These are phyloP conservation scores for Plemyria rubiginata DNA, from an alignment of 2,888 invertebrate genomes.

Conservation along the genomic window DNA sequence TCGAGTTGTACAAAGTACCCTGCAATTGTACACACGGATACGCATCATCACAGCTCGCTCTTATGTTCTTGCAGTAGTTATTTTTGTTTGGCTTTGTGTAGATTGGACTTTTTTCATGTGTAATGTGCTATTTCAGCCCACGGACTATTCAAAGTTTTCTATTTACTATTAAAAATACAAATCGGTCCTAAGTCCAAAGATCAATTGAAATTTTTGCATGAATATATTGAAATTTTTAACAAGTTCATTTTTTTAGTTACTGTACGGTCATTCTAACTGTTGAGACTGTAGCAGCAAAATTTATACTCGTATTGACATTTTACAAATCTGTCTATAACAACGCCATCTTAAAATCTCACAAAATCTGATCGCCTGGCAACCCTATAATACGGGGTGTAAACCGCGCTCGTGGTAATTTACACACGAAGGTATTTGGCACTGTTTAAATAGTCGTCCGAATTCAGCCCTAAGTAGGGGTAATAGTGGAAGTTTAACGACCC, in stretches of 20 bases:
- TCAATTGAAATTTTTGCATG: neutral
- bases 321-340: neutral
- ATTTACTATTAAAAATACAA: too few relatives aligned
- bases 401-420: conserved; percentile 72
- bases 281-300: too few relatives aligned
- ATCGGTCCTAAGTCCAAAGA: neutral
- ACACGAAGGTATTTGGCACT: conserved; percentile 63
- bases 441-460: conserved; percentile 52
- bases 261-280: too few relatives aligned
- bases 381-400: conserved; percentile 55
- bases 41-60: too few relatives aligned
- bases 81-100: too few relatives aligned
- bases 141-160: too few relatives aligned
- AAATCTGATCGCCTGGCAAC: conserved; percentile 29
- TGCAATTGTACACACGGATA: too few relatives aligned
- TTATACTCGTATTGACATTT: too few relatives aligned
- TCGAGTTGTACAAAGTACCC: too few relatives aligned
- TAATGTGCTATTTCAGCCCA: too few relatives aligned
- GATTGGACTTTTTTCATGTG: too few relatives aligned
- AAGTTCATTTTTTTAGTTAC: neutral
- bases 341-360: neutral
- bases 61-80: too few relatives aligned
- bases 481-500: conserved; percentile 58
- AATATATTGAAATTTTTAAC: neutral
- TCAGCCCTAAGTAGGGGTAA: conserved; percentile 67